These are phyloP conservation scores for Heterohyrax brucei DNA, from an alignment of 2,797 vertebrate genomes.

Conservation along the genomic window DNA sequence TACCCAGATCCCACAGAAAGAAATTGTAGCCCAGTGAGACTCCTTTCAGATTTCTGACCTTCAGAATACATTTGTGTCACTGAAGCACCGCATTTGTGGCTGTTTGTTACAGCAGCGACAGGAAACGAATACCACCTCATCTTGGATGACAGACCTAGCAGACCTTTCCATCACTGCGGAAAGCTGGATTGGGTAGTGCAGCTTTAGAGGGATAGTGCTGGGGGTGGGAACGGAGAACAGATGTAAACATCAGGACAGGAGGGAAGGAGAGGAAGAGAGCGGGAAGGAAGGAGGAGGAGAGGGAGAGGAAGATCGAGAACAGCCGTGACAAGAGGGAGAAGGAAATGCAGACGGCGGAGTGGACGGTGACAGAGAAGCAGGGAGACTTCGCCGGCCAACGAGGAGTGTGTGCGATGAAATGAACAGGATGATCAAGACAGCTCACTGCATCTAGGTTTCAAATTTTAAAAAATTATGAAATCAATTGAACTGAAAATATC, in stretches of 20 bases:
- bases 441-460: not conserved
- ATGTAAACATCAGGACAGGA: not conserved
- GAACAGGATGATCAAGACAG: not conserved
- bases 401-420: not conserved
- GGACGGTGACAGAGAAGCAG: not conserved
- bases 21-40: not conserved
- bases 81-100: no score
- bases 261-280: not conserved
- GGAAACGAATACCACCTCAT: not conserved
- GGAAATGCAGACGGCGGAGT: not conserved
- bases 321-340: not conserved
- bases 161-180: not conserved
- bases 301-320: not conserved
- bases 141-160: not conserved
- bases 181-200: fast-evolving
- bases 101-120: no score
- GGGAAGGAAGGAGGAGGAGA: not conserved
- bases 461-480: not conserved
- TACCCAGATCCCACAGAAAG: not conserved
- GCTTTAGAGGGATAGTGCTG: not conserved
- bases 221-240: not conserved
- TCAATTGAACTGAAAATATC: no score
- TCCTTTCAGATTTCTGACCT: not conserved
- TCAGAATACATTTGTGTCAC: not conserved
- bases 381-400: not conserved